These are phyloP conservation scores for Pelobates fuscus DNA, from an alignment of 2,113 vertebrate genomes.

Conservation along the genomic window DNA sequence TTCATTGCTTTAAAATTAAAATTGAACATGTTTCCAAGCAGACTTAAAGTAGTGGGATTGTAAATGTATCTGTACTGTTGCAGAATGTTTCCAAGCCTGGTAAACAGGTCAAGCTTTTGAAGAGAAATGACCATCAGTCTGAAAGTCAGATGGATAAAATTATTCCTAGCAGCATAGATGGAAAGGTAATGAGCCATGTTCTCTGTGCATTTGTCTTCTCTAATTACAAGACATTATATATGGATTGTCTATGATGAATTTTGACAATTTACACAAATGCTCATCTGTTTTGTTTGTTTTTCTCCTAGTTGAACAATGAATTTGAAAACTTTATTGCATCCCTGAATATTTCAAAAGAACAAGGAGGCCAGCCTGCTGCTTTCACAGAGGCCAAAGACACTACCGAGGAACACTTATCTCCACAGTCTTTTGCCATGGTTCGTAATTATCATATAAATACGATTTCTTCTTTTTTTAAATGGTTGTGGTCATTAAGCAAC, in stretches of 20 bases:
- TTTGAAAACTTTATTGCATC: constrained; percentile 86
- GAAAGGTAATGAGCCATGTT: constrained; percentile 60
- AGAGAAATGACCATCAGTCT: constrained; percentile 66
- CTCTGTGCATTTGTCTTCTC: background rate
- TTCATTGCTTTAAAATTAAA: constrained; percentile 4
- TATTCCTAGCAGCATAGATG: constrained; percentile 53
- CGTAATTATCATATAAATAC: too few species aligned
- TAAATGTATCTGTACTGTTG: constrained; percentile 46
- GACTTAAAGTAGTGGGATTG: background rate
- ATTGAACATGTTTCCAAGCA: background rate
- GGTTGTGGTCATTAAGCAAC: too few species aligned
- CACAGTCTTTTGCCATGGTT: constrained; percentile 96
- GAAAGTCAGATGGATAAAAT: constrained; percentile 57
- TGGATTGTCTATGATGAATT: background rate
- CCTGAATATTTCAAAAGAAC: constrained; percentile 80
- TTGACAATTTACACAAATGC: too few species aligned
- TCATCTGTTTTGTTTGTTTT: background rate
- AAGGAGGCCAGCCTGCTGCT: constrained; percentile 61
- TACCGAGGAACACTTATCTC: constrained; percentile 84
- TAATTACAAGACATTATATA: background rate
- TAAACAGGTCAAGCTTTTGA: constrained; percentile 70
- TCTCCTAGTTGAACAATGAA: constrained; percentile 58
- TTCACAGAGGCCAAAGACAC: constrained; percentile 58
- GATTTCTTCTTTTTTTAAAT: too few species aligned
- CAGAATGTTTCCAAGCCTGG: constrained; percentile 63